phyloP scores from a whole-genome alignment of 2,888 invertebrate species.

The Poecilus cupreus region DNA sequence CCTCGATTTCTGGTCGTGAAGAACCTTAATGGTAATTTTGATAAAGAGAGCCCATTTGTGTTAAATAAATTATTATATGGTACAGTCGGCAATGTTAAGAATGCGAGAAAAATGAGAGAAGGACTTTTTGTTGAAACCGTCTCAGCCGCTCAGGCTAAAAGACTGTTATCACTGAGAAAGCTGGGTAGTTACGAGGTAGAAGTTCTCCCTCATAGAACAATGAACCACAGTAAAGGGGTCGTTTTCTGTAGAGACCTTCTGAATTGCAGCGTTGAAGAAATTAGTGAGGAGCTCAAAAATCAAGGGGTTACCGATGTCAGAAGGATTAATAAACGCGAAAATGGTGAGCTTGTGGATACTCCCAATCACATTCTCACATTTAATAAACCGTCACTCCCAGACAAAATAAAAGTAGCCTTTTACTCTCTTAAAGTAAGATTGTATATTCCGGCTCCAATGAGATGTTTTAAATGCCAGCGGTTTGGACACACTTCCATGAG shows the following conservation, averaged over 20 bases:
- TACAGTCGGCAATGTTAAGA: background rate
- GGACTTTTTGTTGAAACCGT: background rate
- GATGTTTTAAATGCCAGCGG: constrained; percentile 55
- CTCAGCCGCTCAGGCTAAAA: constrained; percentile 9
- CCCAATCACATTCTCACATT: constrained; percentile 61
- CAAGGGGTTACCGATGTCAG: constrained; percentile 60
- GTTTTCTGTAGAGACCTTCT: constrained; percentile 61
- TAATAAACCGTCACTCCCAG: constrained; percentile 59
- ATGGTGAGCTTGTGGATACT: constrained; percentile 53
- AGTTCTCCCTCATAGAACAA: background rate
- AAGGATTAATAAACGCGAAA: constrained; percentile 49
- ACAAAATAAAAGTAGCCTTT: constrained; percentile 57
- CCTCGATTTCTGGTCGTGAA: background rate
- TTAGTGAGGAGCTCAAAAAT: constrained; percentile 48
- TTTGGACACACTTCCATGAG: constrained; percentile 57
- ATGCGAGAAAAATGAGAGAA: background rate
- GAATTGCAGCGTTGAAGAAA: constrained; percentile 61
- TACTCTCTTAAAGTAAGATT: constrained; percentile 60
- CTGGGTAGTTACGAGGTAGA: background rate
- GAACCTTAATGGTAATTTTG: background rate
- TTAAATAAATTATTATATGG: background rate
- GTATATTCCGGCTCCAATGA: constrained; percentile 61
- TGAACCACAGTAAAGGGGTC: constrained; percentile 61
- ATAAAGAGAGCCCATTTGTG: background rate
- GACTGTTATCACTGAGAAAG: background rate